Conservation (phyloP, 2,797 vertebrate species). For the Semaprochilodus insignis region DNA sequence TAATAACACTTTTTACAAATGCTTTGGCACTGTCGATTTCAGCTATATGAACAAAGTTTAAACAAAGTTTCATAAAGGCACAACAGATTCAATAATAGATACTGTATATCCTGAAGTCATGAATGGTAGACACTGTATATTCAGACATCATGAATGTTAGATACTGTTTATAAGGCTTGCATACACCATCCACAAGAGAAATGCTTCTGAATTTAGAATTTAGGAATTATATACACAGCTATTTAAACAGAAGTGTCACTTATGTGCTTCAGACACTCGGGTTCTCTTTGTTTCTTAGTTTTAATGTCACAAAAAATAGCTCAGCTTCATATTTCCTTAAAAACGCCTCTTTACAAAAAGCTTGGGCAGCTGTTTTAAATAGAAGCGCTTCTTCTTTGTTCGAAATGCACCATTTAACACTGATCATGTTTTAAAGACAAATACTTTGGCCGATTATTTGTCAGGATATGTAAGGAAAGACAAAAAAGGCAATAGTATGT, state of each 20-base stretch:
- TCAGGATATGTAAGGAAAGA: not conserved
- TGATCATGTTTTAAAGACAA: not conserved
- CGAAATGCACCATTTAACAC: not conserved
- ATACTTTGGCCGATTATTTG: not conserved
- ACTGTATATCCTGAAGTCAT: not conserved
- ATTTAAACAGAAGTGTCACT: not conserved
- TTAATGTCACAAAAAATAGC: not conserved
- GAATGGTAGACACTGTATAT: not conserved
- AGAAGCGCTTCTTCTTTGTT: not conserved
- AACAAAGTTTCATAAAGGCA: not conserved
- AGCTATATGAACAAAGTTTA: too few species aligned
- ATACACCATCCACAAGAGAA: not conserved
- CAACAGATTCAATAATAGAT: not conserved
- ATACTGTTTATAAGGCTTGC: not conserved
- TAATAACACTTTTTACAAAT: conserved; percentile 21
- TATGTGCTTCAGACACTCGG: not conserved
- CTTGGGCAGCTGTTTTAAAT: not conserved
- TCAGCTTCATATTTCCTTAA: not conserved
- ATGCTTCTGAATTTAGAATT: not conserved
- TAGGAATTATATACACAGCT: conserved; percentile 41
- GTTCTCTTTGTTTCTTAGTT: not conserved
- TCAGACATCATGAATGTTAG: not conserved
- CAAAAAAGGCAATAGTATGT: too few species aligned
- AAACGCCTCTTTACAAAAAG: conserved; percentile 11
- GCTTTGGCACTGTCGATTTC: not conserved